Evolutionary conservation across 2,113 vertebrate genomes (phyloP), one percentile per base, ranked within the genome.

Genomic region (Phalacrocorax brasilianus): DNA sequence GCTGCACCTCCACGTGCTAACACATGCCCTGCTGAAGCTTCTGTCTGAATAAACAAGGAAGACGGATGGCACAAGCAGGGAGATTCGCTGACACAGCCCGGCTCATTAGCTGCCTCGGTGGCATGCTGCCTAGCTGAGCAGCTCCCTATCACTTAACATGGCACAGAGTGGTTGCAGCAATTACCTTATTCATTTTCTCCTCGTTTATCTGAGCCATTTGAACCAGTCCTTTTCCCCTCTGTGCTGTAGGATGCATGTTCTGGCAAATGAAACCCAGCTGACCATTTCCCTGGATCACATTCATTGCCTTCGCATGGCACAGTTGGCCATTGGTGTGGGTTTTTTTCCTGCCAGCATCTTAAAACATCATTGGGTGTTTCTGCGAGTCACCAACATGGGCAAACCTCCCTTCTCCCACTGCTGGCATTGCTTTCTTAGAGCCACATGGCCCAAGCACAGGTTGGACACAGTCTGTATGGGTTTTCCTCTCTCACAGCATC

Each of bases 1-100:
- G 71, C 93, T 59, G 55, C 72, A 91, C 87, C 91, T 91, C 89
- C 89, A 88, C 66, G 22, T 92, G 95, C 92, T 82, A n/a, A 8
- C 77, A 77, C 94, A 92, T 22, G 95, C 50, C 95, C 84, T 1
- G 3, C 49, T 5, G 70, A 3, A 89, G 81, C 63, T 95, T 5
- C 89, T 14, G 66, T 65, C 89, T 81, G 77, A 63, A 35, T 38
- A 93, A 92, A 91, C 94, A 89, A 6, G 65, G 92, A 55, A 75
- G 89, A 85, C 2, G 81, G 91, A 91, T 68, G 71, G 68, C 2
- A 5, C 3, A 4, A 94, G 79, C 0, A 0, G 63, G 56, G 62
- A 93, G 79, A 66, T 32, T 49, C 0, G 16, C 88, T 79, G 94
- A 72, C 35, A 11, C 78, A 89, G 95, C 77, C 80, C 6, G 0